phyloP scores from a whole-genome alignment of 2,113 vertebrate genomes.

The Chionis minor region DNA sequence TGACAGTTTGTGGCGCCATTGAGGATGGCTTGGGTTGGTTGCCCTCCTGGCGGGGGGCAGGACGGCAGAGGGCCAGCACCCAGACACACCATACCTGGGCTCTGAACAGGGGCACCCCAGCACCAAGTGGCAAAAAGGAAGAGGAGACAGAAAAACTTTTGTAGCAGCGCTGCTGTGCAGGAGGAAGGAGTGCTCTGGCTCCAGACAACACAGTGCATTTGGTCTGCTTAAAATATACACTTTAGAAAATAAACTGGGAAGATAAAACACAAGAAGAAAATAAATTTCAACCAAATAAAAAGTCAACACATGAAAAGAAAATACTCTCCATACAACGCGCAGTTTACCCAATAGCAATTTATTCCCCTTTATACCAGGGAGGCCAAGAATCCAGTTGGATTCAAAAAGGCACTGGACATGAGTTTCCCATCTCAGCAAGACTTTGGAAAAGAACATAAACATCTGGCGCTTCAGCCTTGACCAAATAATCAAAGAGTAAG shows the following conservation, averaged over 20 bases:
- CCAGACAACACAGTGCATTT: neutral
- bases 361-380: neutral
- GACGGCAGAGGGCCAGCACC: neutral
- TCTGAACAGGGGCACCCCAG: neutral
- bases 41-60: neutral
- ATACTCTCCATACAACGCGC: neutral
- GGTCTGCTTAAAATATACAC: neutral
- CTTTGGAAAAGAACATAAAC: neutral
- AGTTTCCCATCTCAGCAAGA: neutral
- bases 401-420: neutral
- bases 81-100: neutral
- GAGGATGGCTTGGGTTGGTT: neutral
- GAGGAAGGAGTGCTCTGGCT: fast-evolving
- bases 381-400: neutral
- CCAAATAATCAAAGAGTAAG: neutral
- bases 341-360: neutral
- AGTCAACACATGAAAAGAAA: neutral
- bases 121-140: fast-evolving
- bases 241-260: neutral
- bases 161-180: neutral
- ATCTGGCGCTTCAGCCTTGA: neutral
- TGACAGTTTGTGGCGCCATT: fast-evolving
- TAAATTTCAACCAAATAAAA: neutral
- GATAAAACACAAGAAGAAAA: neutral
- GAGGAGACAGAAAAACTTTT: neutral